Conservation (phyloP, 2,888 invertebrate species). For the Timema podura region DNA sequence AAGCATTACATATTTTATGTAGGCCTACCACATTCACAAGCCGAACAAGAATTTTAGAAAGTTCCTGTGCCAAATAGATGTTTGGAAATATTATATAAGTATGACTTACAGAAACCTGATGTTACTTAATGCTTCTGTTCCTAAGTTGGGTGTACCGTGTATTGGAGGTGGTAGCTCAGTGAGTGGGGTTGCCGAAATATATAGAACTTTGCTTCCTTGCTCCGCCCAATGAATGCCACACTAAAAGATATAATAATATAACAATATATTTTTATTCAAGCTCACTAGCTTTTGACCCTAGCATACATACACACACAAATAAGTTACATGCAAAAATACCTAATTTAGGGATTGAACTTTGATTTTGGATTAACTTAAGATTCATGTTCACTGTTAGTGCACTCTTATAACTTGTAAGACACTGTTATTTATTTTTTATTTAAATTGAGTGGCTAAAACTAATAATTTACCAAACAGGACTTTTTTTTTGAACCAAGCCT, state of each 20-base stretch:
- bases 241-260: conserved; percentile 34
- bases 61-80: not conserved
- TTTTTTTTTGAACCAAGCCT: too few relatives aligned
- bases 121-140: conserved; percentile 40
- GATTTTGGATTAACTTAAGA: too few relatives aligned
- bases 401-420: too few relatives aligned
- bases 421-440: too few relatives aligned
- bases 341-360: too few relatives aligned
- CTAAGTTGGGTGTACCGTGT: conserved; percentile 37
- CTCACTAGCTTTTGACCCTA: too few relatives aligned
- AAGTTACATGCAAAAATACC: too few relatives aligned
- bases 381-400: too few relatives aligned
- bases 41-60: not conserved
- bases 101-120: conserved; percentile 43
- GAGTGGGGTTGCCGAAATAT: conserved; percentile 41
- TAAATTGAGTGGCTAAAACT: too few relatives aligned
- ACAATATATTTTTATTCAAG: too few relatives aligned
- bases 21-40: not conserved
- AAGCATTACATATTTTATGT: conserved; percentile 5
- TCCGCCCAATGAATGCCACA: conserved; percentile 41
- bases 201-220: conserved; percentile 41
- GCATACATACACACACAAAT: too few relatives aligned
- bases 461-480: too few relatives aligned
- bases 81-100: not conserved
- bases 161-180: conserved; percentile 38